A percentile compares a stretch with the other conserved stretches of the same genome.
Evolutionary conservation across 2,888 invertebrate genomes (phyloP).

Genomic region (Elysia crispata): DNA sequence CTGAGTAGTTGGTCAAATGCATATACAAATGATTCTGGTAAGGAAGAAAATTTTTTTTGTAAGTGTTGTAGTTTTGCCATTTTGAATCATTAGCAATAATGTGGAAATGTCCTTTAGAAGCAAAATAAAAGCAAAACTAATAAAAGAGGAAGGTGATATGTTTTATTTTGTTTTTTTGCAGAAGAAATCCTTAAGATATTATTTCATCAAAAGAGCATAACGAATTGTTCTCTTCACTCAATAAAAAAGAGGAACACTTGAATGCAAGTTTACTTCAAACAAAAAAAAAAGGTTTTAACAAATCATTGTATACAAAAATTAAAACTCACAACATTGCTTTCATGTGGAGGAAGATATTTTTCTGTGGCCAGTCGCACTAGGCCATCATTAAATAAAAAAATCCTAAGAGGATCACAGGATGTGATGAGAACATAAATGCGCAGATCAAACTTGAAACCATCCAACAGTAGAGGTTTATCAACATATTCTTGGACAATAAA

Average conservation of each 20-base stretch:
- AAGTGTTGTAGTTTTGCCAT: too few species aligned
- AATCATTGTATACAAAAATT: not conserved
- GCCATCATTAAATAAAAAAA: conserved; percentile 77
- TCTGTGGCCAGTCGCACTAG: conserved; percentile 77
- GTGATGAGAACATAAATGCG: conserved; percentile 77
- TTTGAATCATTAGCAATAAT: too few species aligned
- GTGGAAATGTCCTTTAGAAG: too few species aligned
- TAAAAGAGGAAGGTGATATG: too few species aligned
- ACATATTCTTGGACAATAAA: conserved; percentile 77
- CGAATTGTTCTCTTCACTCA: not conserved
- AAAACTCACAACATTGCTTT: conserved; percentile 73
- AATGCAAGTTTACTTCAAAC: not conserved
- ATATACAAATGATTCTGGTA: conserved; percentile 75
- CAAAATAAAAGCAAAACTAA: too few species aligned
- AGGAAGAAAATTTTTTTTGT: too few species aligned
- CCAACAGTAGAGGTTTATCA: conserved; percentile 76
- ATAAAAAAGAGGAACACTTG: not conserved
- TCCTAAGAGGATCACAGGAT: conserved; percentile 76
- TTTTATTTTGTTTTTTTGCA: too few species aligned
- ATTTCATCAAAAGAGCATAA: not conserved
- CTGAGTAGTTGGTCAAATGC: conserved; percentile 78
- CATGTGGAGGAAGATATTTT: conserved; percentile 74
- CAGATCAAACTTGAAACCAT: conserved; percentile 77
- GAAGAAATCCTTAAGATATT: too few species aligned
- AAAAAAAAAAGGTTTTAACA: not conserved